Evolutionary conservation across 2,113 vertebrate species (phyloP), one percentile per base, ranked within the genome.

Genomic region (Sphaerodactylus townsendi): DNA sequence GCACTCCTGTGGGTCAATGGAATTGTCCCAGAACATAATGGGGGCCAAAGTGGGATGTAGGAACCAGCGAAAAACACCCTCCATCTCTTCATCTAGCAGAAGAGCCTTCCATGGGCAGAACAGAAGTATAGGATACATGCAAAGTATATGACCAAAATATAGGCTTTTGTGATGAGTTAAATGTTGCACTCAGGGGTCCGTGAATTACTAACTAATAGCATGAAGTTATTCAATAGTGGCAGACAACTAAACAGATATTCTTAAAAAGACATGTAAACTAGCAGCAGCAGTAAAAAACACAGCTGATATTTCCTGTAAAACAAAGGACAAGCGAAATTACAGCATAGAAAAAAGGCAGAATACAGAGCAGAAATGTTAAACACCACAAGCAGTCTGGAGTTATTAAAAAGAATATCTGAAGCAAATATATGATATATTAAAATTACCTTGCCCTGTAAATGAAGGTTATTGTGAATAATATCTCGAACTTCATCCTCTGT

Each of bases 401-500:
- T 77, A 62, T 23, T 83, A 0, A 0, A 73, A 39, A 69, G 19
- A 86, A 84, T 11, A 79, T 77, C 19, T 39, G 83, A 73, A 46
- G 2, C 0, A 30, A n/a, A 17, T 44, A 85, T 85, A 48, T 82
- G 84, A 41, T 59, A 5, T 5, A 59, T 69, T 10, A 56, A 86
- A 64, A 95, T 95, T 96, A 99, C 98, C 97, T 99, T 99, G 88
- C 98, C 98, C 93, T 99, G 98, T 69, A 99, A 96, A 77, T 99
- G 98, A 82, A 99, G 96, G 90, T 98, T 99, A 92, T 95, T 98
- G 66, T 96, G 96, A 81, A 99, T 97, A 85, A 95, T 95, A 91
- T 98, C 98, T 89, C 98, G 94, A 19, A 99, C 98, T 94, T 99
- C 98, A 72, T 98, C 97, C 92, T 99, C 98, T 0, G 98, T 99